Evolutionary conservation across 1,140 invertebrate genomes (phyloP).

Genomic region (Oncopodura yosiiana): DNA sequence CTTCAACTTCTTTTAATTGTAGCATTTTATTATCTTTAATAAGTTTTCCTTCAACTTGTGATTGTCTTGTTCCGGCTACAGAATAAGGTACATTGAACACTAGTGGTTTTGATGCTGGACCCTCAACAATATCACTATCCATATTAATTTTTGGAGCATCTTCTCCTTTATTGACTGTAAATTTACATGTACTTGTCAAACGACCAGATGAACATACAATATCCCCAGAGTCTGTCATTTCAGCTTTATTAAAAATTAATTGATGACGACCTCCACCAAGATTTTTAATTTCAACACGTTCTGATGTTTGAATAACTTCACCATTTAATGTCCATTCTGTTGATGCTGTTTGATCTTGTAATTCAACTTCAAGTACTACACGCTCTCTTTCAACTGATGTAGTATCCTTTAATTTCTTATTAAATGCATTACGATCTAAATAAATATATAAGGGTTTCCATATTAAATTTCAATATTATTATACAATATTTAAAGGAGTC

Average conservation of each 20-base stretch:
- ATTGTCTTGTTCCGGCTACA: constrained; percentile 77
- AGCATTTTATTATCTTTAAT: constrained; percentile 78
- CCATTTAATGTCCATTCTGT: constrained; percentile 92
- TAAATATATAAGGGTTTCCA: neutral
- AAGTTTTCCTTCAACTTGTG: constrained; percentile 76
- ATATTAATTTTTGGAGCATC: constrained; percentile 69
- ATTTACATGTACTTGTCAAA: constrained; percentile 64
- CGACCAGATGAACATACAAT: constrained; percentile 73
- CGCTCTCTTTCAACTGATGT: constrained; percentile 81
- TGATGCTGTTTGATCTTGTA: constrained; percentile 87
- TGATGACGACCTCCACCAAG: constrained; percentile 84
- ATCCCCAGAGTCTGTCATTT: constrained; percentile 73
- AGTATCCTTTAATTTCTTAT: constrained; percentile 91
- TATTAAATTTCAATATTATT: constrained; percentile 5
- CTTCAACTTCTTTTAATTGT: constrained; percentile 75
- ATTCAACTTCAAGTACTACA: constrained; percentile 77
- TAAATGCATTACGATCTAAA: constrained; percentile 84
- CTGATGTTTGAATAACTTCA: constrained; percentile 63
- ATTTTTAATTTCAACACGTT: constrained; percentile 77
- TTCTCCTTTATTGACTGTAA: constrained; percentile 74
- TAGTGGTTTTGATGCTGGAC: constrained; percentile 65
- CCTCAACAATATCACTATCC: constrained; percentile 62
- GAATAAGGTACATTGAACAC: constrained; percentile 82
- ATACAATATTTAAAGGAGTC: neutral
- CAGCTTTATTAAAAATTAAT: constrained; percentile 70